These are phyloP conservation scores for Polia nebulosa DNA, from an alignment of 2,888 invertebrate species.

Conservation along the genomic window DNA sequence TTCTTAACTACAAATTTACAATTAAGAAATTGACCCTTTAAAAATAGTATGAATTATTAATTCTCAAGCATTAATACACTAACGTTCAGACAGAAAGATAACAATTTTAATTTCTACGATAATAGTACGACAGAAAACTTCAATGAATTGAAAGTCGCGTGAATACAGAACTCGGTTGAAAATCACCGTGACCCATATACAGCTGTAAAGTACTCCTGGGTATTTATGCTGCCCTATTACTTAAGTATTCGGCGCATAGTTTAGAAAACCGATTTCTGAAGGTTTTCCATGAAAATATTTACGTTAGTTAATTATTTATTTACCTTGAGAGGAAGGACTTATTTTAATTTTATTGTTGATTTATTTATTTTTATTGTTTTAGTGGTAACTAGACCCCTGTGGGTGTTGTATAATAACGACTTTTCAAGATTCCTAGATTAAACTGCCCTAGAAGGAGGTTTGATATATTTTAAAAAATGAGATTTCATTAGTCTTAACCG, in stretches of 20 bases:
- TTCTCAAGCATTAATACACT: too few species aligned
- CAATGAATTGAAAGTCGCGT: conserved; percentile 34
- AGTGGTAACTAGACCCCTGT: neutral
- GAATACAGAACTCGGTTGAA: conserved; percentile 9
- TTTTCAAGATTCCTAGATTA: neutral
- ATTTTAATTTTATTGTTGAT: conserved; percentile 8
- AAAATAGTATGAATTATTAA: too few species aligned
- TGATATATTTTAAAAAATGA: too few species aligned
- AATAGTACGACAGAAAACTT: conserved; percentile 4
- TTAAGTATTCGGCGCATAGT: conserved; percentile 22
- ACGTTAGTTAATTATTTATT: conserved; percentile 10
- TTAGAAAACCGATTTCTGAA: conserved; percentile 13
- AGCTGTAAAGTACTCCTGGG: conserved; percentile 19
- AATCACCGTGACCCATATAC: conserved; percentile 42
- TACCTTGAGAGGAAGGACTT: conserved; percentile 15
- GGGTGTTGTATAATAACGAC: neutral
- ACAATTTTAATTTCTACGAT: too few species aligned
- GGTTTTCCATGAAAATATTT: conserved; percentile 32
- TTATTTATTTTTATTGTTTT: conserved; percentile 12
- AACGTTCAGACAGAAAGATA: too few species aligned
- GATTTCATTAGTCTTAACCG: too few species aligned
- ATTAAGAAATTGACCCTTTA: too few species aligned
- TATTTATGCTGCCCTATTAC: conserved; percentile 39
- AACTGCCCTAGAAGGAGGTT: too few species aligned
- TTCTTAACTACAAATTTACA: too few species aligned